A percentile compares a stretch with the other conserved stretches of the same genome.
phyloP scores from a whole-genome alignment of 2,113 vertebrate species.

The Syrmaticus mikado region DNA sequence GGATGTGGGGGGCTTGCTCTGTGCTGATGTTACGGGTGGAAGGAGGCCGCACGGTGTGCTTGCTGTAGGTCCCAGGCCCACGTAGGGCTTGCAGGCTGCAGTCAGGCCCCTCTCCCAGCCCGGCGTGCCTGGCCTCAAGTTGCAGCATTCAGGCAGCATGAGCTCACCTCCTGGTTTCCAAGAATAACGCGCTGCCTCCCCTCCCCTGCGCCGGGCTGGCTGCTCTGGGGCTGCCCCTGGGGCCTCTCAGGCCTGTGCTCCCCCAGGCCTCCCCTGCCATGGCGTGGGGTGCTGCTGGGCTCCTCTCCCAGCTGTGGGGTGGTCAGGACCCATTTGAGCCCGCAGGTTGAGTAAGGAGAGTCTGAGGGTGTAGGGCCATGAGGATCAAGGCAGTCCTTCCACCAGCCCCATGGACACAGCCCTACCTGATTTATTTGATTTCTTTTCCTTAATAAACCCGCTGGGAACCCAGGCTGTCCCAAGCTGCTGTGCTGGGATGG shows the following conservation, averaged over 20 bases:
- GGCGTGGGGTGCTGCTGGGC: neutral
- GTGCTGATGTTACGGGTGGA: neutral
- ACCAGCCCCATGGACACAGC: neutral
- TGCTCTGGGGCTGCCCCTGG: neutral
- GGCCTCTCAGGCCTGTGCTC: neutral
- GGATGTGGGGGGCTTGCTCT: accelerated
- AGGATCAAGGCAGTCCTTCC: accelerated
- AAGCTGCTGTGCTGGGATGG: neutral
- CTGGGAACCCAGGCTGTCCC: accelerated
- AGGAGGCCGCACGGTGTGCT: neutral
- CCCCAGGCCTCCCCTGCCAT: neutral
- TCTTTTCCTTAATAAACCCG: neutral
- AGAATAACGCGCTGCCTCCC: constrained; percentile 53
- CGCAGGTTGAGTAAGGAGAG: neutral
- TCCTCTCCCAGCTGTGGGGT: neutral
- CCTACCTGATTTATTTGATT: neutral
- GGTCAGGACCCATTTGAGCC: neutral
- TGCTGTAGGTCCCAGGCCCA: too few species aligned
- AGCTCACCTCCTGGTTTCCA: constrained; percentile 74
- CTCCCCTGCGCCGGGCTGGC: neutral
- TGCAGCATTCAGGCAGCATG: constrained; percentile 71
- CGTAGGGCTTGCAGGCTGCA: too few species aligned
- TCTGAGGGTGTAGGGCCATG: neutral
- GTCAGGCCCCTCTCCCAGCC: constrained; percentile 35
- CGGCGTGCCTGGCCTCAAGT: constrained; percentile 59